These are phyloP conservation scores for Oryzias celebensis DNA, from an alignment of 2,113 vertebrate species.

Conservation along the genomic window DNA sequence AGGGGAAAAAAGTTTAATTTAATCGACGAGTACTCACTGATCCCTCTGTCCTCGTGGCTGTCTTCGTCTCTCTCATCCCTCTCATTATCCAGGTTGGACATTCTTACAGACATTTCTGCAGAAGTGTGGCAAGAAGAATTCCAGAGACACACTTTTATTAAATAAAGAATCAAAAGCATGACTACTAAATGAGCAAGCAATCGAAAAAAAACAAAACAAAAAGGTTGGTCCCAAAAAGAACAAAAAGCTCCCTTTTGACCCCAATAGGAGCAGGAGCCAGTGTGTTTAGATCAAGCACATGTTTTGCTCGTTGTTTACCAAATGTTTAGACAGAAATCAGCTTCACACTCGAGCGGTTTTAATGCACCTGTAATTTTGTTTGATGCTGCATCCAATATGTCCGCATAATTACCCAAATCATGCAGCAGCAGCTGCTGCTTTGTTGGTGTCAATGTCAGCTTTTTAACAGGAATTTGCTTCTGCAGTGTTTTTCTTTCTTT, in stretches of 20 bases:
- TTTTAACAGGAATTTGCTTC: slow-evolving; percentile 25
- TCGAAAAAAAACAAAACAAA: too few species aligned
- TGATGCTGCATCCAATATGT: slow-evolving; percentile 40
- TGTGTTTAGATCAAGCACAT: background rate
- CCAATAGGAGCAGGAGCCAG: too few species aligned
- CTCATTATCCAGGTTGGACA: slow-evolving; percentile 98
- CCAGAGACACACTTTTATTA: too few species aligned
- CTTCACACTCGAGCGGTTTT: slow-evolving; percentile 25
- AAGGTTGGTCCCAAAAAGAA: too few species aligned
- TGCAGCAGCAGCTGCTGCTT: slow-evolving; percentile 24
- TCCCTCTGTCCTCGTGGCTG: slow-evolving; percentile 95
- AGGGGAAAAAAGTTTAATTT: background rate
- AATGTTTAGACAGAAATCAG: slow-evolving; percentile 17
- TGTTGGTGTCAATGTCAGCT: slow-evolving; percentile 37
- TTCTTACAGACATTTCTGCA: slow-evolving; percentile 97
- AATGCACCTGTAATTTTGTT: slow-evolving; percentile 46
- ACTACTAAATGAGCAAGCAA: too few species aligned
- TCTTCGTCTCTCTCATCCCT: slow-evolving; percentile 95
- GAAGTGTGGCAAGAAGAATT: background rate
- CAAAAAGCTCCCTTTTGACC: too few species aligned
- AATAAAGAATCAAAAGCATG: too few species aligned
- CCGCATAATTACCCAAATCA: slow-evolving; percentile 48
- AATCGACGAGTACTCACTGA: slow-evolving; percentile 81
- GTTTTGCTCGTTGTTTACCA: slow-evolving; percentile 32
- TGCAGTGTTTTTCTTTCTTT: background rate